phyloP scores from a whole-genome alignment of 2,797 vertebrate genomes.

The Margarornis squamiger region DNA sequence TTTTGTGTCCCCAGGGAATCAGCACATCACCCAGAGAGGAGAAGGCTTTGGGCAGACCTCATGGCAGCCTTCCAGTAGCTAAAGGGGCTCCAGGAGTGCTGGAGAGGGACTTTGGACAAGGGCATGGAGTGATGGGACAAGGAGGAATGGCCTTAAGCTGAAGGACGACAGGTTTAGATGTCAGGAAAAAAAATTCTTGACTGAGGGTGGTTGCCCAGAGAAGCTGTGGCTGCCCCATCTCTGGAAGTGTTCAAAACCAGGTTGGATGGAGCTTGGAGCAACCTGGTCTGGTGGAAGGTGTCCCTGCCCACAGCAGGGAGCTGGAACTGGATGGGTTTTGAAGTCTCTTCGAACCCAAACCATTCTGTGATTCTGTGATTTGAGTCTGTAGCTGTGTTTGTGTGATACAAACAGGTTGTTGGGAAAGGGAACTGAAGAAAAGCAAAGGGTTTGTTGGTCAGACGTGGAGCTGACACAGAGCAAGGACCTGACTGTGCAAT shows the following conservation, averaged over 20 bases:
- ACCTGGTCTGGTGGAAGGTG: fast-evolving
- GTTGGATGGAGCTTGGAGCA: fast-evolving
- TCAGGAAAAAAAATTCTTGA: not conserved
- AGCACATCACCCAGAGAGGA: not conserved
- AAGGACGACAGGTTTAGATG: not conserved
- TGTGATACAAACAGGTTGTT: not conserved
- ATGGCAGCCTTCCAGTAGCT: not conserved
- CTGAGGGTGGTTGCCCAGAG: fast-evolving
- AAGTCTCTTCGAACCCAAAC: not conserved
- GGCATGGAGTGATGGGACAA: not conserved
- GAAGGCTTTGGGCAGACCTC: not conserved
- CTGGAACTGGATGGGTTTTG: not conserved
- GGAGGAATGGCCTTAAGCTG: not conserved
- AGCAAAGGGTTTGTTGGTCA: not conserved
- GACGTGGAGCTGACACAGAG: not conserved
- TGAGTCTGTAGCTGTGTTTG: not conserved
- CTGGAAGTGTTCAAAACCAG: not conserved
- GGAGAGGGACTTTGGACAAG: not conserved
- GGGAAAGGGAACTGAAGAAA: not conserved
- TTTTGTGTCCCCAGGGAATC: not conserved
- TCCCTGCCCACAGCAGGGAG: not conserved
- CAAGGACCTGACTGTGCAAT: not conserved
- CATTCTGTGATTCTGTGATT: not conserved
- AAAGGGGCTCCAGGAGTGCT: not conserved
- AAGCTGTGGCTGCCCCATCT: not conserved